Conservation (phyloP, 2,113 vertebrate genomes). For the Oryctolagus cuniculus region mOryCun1.1 NC_091432.1:169210501-169211000, state of each 20-base stretch:
- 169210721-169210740: background rate
- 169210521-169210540: background rate
- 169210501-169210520: background rate
- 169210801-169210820: background rate
- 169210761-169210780: background rate
- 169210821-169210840: background rate
- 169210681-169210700: background rate
- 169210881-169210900: background rate
- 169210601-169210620: background rate
- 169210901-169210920: background rate
- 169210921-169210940: background rate
- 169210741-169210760: background rate
- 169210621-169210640: background rate
- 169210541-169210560: background rate
- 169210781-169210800: background rate
- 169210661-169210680: background rate
- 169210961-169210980: background rate
- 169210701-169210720: background rate
- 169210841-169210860: background rate
- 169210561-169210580: background rate
- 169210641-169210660: background rate
- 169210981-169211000: background rate
- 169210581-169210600: background rate
- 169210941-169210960: background rate
- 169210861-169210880: background rate